Conservation (phyloP, 2,888 invertebrate species). For the Stratiomys singularior region DNA sequence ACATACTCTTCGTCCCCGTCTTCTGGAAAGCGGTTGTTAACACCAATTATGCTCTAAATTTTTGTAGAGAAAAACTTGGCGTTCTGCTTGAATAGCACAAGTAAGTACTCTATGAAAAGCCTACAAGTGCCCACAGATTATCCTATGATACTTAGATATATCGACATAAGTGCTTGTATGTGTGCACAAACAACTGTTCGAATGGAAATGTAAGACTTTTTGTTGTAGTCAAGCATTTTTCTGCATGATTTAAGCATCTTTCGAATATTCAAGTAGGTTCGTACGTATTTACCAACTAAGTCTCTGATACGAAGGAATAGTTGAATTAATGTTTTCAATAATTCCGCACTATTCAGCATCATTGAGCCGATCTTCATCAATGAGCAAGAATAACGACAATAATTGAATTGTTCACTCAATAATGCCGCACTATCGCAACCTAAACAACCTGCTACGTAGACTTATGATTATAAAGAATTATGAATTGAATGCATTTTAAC, state of each 20-base stretch:
- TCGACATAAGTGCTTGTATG: background rate
- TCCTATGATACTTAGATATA: background rate
- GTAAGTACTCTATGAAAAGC: background rate
- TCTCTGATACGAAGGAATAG: background rate
- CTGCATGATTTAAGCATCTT: background rate
- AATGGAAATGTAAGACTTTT: slow-evolving; percentile 22
- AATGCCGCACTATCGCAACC: slow-evolving; percentile 16
- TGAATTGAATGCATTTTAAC: slow-evolving; percentile 24
- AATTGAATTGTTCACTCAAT: slow-evolving; percentile 39
- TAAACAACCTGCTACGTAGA: slow-evolving; percentile 35
- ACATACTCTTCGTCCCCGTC: background rate
- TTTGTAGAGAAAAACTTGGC: background rate
- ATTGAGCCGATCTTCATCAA: too few relatives aligned
- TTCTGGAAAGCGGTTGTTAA: background rate
- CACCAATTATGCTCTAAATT: slow-evolving; percentile 23
- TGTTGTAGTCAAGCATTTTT: background rate
- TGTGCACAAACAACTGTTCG: background rate
- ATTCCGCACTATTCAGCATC: background rate
- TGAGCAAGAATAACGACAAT: slow-evolving; percentile 34
- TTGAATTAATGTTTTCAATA: slow-evolving; percentile 20
- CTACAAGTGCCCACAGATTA: background rate
- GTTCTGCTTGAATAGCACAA: background rate
- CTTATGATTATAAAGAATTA: slow-evolving; percentile 35
- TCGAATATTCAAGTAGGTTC: background rate
- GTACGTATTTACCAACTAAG: background rate